phyloP scores from a whole-genome alignment of 2,888 invertebrate species.

The Ormyrus thymus region DNA sequence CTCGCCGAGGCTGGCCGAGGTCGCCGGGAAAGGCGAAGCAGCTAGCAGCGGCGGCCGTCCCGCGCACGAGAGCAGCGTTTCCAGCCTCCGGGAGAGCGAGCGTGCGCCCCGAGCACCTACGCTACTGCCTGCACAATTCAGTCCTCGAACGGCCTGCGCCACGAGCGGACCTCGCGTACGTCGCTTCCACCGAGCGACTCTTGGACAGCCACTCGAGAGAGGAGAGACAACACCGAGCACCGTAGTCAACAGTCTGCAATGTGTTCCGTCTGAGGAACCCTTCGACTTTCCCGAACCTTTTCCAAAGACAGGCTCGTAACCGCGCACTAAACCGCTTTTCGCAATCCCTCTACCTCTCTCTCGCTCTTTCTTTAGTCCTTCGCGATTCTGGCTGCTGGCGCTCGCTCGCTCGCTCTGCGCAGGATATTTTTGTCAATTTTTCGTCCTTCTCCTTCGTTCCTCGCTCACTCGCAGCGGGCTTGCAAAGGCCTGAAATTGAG shows the following conservation, averaged over 20 bases:
- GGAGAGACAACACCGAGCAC: background rate
- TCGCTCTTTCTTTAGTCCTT: background rate
- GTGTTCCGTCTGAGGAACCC: conserved; percentile 2
- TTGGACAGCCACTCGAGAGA: background rate
- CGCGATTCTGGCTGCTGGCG: background rate
- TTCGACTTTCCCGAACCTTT: background rate
- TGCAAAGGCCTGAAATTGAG: background rate
- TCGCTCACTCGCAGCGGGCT: no score
- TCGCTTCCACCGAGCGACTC: background rate
- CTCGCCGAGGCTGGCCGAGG: conserved; percentile 19
- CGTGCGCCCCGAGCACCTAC: background rate
- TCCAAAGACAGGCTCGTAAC: background rate
- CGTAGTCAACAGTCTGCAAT: background rate
- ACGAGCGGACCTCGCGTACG: conserved; percentile 35
- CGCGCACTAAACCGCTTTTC: conserved; percentile 12
- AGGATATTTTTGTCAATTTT: conserved; percentile 20
- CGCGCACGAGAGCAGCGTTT: conserved; percentile 14
- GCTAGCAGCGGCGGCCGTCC: background rate
- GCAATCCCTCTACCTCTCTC: conserved; percentile 12
- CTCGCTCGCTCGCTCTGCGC: background rate
- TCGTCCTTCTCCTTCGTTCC: background rate
- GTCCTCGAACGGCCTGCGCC: conserved; percentile 41
- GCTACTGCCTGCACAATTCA: conserved; percentile 2
- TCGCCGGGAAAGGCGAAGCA: conserved; percentile 10
- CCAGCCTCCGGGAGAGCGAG: conserved; percentile 44